Evolutionary conservation across 1,140 invertebrate genomes (phyloP), one percentile per base, ranked within the genome.

Genomic region (Brachionus sp.): DNA sequence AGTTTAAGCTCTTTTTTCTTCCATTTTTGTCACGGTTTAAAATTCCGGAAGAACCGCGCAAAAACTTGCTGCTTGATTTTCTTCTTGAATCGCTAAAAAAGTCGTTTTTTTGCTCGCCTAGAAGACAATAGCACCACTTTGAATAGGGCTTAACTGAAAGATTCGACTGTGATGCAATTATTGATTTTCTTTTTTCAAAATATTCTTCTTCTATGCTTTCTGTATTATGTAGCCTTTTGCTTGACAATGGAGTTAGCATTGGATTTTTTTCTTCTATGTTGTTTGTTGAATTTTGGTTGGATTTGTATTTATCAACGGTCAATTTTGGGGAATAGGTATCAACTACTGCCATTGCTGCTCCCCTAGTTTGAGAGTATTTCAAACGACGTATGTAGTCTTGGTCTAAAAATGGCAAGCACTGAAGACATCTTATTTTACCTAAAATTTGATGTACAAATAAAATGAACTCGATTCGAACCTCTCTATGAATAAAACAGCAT

Each of bases 401-500:
- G 19, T 75, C n/a, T 19, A 75, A 10, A 46, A 23, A 46, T 13
- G 19, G 13, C 13, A 75, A 46, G 5, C 39, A 75, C 10, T 44
- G 4, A 10, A 75, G 25, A 25, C 39, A 75, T 75, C 46, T 66
- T 25, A 80, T 66, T 66, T 80, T 80, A 0, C 57, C 57, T 19
- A 80, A 42, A 13, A 42, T 33, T 19, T 80, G 33, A 66, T 62
- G 35, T 4, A 62, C 19, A 13, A 62, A 62, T 57, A 57, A n/a
- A 2, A 80, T 42, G 2, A 62, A 25, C 16, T 80, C 77, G 13
- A 62, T 42, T 5, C 77, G 25, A 13, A 66, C 35, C 42, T 80
- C 77, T 80, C 39, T n/a, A 35, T 80, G 77, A 44, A 80, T 80
- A 44, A 80, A 80, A 37, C 77, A 80, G 19, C 77, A 80, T 19